phyloP scores from a whole-genome alignment of 2,888 invertebrate genomes.

The Limnephilus lunatus region DNA sequence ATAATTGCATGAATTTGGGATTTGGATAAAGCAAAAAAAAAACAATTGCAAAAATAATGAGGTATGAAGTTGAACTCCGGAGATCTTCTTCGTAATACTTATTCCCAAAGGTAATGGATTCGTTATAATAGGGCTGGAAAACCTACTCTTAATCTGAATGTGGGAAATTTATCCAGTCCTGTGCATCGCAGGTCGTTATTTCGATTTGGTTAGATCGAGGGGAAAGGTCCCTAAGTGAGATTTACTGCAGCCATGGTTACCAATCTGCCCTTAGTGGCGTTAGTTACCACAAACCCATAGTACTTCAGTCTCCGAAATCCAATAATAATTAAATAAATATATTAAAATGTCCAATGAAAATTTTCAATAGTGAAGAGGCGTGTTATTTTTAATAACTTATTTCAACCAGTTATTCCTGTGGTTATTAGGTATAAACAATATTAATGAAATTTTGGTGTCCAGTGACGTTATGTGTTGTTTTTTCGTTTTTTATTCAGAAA shows the following conservation, averaged over 20 bases:
- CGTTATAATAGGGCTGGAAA: constrained; percentile 16
- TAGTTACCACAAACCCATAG: not conserved
- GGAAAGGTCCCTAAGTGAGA: constrained; percentile 41
- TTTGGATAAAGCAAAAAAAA: not conserved
- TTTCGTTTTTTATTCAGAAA: too few species aligned
- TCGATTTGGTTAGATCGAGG: constrained; percentile 37
- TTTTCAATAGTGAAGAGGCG: not conserved
- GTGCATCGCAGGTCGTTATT: constrained; percentile 23
- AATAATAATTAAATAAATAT: not conserved
- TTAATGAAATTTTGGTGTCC: too few species aligned
- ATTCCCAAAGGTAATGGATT: constrained; percentile 33
- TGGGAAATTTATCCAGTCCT: not conserved
- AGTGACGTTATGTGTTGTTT: too few species aligned
- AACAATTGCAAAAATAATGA: constrained; percentile 18
- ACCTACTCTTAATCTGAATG: constrained; percentile 11
- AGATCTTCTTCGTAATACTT: constrained; percentile 12
- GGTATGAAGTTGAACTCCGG: not conserved
- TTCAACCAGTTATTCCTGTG: too few species aligned
- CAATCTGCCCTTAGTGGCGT: constrained; percentile 26
- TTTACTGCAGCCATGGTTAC: constrained; percentile 30
- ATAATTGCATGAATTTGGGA: not conserved
- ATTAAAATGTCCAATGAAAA: not conserved
- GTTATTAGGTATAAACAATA: too few species aligned
- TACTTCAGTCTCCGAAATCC: not conserved
- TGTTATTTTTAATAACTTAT: too few species aligned